phyloP scores from a whole-genome alignment of 2,888 invertebrate genomes.

The Oegoconia quadripuncta region DNA sequence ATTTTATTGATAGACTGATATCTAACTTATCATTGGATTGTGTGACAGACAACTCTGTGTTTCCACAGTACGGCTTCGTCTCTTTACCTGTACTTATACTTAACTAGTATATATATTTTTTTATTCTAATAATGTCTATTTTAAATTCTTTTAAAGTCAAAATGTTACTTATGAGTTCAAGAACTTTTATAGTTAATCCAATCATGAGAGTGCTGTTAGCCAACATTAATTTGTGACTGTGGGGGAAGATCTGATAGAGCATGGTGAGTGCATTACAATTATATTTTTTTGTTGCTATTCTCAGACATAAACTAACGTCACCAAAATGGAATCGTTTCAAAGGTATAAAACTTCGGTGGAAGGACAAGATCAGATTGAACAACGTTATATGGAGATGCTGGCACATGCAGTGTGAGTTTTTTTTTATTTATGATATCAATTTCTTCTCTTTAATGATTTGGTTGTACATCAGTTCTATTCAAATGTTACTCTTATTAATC shows the following conservation, averaged over 20 bases:
- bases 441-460: neutral
- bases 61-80: slow-evolving; percentile 50
- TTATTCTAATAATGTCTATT: slow-evolving; percentile 52
- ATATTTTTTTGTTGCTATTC: slow-evolving; percentile 46
- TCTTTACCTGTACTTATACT: slow-evolving; percentile 43
- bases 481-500: no score
- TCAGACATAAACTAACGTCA: slow-evolving; percentile 98
- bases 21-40: slow-evolving; percentile 47
- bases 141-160: slow-evolving; percentile 50
- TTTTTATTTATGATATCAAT: slow-evolving; percentile 2
- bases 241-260: slow-evolving; percentile 33
- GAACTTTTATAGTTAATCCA: slow-evolving; percentile 56
- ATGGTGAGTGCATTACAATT: slow-evolving; percentile 49
- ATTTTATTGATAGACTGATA: slow-evolving; percentile 70
- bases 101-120: slow-evolving; percentile 28
- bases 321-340: slow-evolving; percentile 99
- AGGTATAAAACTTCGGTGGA: slow-evolving; percentile 97
- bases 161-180: slow-evolving; percentile 55
- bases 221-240: slow-evolving; percentile 60
- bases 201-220: slow-evolving; percentile 42
- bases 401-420: slow-evolving; percentile 97
- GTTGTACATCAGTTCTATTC: neutral
- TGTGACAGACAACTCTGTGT: slow-evolving; percentile 40
- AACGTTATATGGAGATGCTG: slow-evolving; percentile 99
- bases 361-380: slow-evolving; percentile 99